Evolutionary conservation across 2,797 vertebrate species (phyloP).

Genomic region (Pampus argenteus): DNA sequence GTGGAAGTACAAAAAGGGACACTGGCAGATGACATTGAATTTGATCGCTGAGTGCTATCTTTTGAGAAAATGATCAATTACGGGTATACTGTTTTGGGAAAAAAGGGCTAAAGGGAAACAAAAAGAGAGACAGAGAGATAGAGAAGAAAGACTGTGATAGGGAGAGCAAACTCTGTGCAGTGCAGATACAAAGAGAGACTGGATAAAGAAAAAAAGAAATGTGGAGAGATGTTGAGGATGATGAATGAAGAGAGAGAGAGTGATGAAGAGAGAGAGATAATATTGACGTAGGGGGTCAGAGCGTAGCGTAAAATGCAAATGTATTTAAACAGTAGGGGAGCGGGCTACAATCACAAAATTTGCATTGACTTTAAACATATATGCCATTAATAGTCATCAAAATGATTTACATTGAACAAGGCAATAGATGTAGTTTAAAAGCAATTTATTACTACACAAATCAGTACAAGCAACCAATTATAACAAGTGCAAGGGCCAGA

Average conservation of each 20-base stretch:
- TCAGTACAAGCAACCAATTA: conserved; percentile 36
- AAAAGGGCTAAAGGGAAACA: conserved; percentile 14
- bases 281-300: conserved; percentile 36
- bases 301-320: conserved; percentile 27
- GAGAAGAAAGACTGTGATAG: neutral
- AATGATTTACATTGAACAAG: neutral
- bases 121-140: conserved; percentile 5
- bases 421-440: conserved; percentile 24
- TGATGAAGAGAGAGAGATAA: conserved; percentile 15
- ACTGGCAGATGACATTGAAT: conserved; percentile 7
- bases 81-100: neutral
- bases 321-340: conserved; percentile 24
- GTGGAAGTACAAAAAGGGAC: conserved; percentile 6
- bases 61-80: conserved; percentile 12
- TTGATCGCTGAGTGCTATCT: conserved; percentile 25
- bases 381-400: neutral
- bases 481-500: conserved; percentile 20
- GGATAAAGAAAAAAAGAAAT: conserved; percentile 7
- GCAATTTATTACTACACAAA: conserved; percentile 31
- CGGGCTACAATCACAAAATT: conserved; percentile 22
- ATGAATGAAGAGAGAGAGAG: conserved; percentile 17
- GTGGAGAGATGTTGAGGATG: neutral
- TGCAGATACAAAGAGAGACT: conserved; percentile 20
- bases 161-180: conserved; percentile 27
- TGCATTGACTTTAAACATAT: conserved; percentile 15